These are phyloP conservation scores for Heliconius charithonia DNA, from an alignment of 2,888 invertebrate species.

Conservation along the genomic window DNA sequence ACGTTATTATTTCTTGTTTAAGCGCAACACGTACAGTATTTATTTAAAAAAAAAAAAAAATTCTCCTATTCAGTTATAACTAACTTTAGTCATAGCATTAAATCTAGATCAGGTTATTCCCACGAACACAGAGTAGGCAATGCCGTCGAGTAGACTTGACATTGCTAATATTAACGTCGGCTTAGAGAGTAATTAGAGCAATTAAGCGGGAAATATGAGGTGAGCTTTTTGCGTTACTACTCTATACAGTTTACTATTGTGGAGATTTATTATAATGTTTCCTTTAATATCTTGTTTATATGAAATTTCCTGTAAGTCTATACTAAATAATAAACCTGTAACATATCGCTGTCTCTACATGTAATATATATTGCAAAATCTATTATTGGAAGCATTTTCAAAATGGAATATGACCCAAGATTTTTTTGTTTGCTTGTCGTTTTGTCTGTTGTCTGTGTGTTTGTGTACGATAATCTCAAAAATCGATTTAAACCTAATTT, in stretches of 20 bases:
- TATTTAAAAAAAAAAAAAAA: too few species aligned
- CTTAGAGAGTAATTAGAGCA: conserved; percentile 18
- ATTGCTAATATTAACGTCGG: conserved; percentile 24
- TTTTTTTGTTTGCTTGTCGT: too few species aligned
- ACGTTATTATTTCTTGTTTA: background rate
- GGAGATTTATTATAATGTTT: background rate
- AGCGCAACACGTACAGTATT: background rate
- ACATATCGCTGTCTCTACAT: too few species aligned
- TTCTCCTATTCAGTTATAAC: too few species aligned
- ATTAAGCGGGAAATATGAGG: conserved; percentile 15
- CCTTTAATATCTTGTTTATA: background rate
- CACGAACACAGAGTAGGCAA: conserved; percentile 17
- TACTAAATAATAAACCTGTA: background rate
- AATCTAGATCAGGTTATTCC: conserved; percentile 26
- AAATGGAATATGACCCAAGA: too few species aligned
- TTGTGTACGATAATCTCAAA: too few species aligned
- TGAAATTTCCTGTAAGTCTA: background rate
- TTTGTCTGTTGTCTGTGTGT: too few species aligned
- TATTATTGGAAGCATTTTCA: too few species aligned
- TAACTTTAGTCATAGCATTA: conserved; percentile 4
- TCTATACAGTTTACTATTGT: background rate
- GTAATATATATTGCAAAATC: too few species aligned
- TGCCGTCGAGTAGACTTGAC: conserved; percentile 22
- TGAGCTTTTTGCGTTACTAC: conserved; percentile 2
- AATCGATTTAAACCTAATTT: too few species aligned